Conservation (phyloP, 2,888 invertebrate genomes). For the Nemapogon koenigi region DNA sequence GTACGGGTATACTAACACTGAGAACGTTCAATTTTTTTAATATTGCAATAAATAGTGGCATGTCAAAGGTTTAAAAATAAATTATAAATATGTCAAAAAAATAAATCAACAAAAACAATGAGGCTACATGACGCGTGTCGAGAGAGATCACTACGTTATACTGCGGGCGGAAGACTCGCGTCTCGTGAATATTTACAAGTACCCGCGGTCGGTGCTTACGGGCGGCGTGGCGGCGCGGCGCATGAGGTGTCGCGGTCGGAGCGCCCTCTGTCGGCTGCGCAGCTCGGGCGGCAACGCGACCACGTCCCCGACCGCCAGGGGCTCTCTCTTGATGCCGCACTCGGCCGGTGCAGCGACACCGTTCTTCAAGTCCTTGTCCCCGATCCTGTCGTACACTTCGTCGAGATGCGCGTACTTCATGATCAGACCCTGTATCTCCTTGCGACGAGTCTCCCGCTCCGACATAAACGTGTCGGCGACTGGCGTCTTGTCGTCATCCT, state of each 20-base stretch:
- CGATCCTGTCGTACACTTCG: constrained; percentile 68
- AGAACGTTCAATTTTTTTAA: too few relatives aligned
- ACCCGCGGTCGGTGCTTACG: constrained; percentile 60
- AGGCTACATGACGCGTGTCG: too few relatives aligned
- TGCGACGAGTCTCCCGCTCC: constrained; percentile 80
- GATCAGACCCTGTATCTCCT: constrained; percentile 83
- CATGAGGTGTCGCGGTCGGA: constrained; percentile 52
- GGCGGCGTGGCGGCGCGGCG: constrained; percentile 63
- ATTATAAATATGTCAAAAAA: too few relatives aligned
- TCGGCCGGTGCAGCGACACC: constrained; percentile 28
- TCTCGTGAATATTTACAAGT: constrained; percentile 22
- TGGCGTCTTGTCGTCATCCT: constrained; percentile 57
- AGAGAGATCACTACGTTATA: too few relatives aligned
- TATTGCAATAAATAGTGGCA: too few relatives aligned
- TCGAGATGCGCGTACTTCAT: constrained; percentile 83
- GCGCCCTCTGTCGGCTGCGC: constrained; percentile 45
- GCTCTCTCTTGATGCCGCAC: constrained; percentile 26
- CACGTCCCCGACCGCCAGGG: constrained; percentile 45
- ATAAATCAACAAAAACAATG: too few relatives aligned
- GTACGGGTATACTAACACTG: too few relatives aligned
- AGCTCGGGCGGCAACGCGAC: constrained; percentile 51
- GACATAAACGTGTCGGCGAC: constrained; percentile 65
- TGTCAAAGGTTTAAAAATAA: too few relatives aligned
- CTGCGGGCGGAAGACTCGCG: constrained; percentile 5
- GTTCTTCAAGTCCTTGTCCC: constrained; percentile 37